A percentile compares a stretch with the other conserved stretches of the same genome.
phyloP scores from a whole-genome alignment of 2,113 vertebrate species.

The Stigmatopora argus region DNA sequence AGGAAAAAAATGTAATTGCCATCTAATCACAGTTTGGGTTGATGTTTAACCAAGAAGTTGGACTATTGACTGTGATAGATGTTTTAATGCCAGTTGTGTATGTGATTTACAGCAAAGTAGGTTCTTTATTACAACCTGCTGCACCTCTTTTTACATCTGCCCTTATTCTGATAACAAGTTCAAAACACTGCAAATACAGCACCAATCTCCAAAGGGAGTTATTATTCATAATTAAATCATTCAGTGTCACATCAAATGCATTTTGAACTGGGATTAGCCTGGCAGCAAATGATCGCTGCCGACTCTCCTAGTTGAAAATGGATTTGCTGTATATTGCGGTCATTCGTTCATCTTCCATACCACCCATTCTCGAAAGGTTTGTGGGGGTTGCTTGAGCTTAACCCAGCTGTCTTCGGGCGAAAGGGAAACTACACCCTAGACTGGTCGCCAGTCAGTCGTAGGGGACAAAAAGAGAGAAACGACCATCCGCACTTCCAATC shows the following conservation, averaged over 20 bases:
- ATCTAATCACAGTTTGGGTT: background rate
- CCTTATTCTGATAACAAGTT: background rate
- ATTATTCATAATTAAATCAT: background rate
- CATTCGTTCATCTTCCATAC: too few species aligned
- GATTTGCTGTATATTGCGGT: too few species aligned
- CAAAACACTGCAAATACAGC: background rate
- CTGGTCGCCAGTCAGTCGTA: too few species aligned
- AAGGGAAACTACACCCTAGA: too few species aligned
- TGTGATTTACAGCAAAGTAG: background rate
- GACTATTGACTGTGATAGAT: constrained; percentile 5
- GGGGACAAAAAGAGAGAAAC: too few species aligned
- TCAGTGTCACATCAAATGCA: background rate
- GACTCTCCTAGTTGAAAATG: too few species aligned
- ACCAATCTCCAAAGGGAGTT: background rate
- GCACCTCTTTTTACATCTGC: background rate
- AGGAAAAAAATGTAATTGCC: background rate
- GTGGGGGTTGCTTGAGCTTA: too few species aligned
- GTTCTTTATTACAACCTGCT: constrained; percentile 1
- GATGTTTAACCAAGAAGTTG: background rate
- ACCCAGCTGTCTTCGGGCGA: too few species aligned
- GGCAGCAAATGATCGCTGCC: too few species aligned
- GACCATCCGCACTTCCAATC: too few species aligned
- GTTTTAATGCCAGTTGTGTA: background rate
- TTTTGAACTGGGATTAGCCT: background rate
- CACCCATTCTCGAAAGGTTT: too few species aligned